Evolutionary conservation across 2,797 vertebrate genomes (phyloP).

Genomic region (Ataeniobius toweri): DNA sequence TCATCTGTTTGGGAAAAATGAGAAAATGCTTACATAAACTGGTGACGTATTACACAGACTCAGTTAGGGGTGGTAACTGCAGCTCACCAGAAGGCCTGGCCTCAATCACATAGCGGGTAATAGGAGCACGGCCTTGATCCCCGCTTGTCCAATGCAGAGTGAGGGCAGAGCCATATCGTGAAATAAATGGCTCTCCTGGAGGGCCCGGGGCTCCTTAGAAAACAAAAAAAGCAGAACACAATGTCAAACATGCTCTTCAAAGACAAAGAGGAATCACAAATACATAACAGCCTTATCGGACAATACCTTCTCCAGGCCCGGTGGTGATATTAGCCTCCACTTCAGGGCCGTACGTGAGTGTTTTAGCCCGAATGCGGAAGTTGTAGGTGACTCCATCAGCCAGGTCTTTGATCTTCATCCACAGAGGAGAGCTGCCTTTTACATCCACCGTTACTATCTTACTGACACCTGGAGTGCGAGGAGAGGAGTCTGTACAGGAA

Average conservation of each 20-base stretch:
- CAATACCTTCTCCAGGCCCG: conserved; percentile 92
- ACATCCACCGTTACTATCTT: conserved; percentile 98
- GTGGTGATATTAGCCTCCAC: conserved; percentile 97
- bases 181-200: conserved; percentile 93
- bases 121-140: conserved; percentile 91
- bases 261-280: not conserved
- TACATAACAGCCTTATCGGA: not conserved
- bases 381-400: conserved; percentile 93
- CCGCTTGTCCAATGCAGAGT: conserved; percentile 96
- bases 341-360: conserved; percentile 92
- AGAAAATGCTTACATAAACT: not conserved
- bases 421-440: conserved; percentile 90
- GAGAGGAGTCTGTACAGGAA: conserved; percentile 83
- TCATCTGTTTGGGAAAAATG: conserved; percentile 82
- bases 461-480: conserved; percentile 91
- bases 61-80: not conserved
- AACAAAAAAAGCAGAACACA: conserved; percentile 7
- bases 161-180: conserved; percentile 90
- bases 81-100: conserved; percentile 91
- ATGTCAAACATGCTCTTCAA: not conserved
- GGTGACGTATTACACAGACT: not conserved
- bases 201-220: conserved; percentile 91
- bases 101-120: conserved; percentile 96
- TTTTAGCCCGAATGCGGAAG: conserved; percentile 92
- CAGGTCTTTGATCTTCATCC: conserved; percentile 98